Evolutionary conservation across 2,113 vertebrate species (phyloP).

Genomic region (Rhinoderma darwinii): DNA sequence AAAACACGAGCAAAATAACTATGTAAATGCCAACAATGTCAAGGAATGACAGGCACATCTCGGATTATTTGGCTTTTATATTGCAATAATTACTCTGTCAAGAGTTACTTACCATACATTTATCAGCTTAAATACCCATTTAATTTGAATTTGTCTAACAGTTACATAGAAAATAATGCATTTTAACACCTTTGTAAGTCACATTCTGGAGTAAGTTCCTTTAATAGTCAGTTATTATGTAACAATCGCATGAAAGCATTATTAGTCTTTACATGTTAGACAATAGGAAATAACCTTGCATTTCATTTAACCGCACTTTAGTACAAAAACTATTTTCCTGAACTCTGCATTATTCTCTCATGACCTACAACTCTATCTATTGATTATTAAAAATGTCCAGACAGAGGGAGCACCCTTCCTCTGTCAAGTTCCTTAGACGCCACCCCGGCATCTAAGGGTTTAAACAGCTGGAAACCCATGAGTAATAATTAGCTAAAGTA

Average conservation of each 20-base stretch:
- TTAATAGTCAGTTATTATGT: constrained; percentile 84
- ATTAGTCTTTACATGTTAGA: constrained; percentile 80
- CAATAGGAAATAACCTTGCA: constrained; percentile 73
- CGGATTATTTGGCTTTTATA: constrained; percentile 71
- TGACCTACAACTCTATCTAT: too few species aligned
- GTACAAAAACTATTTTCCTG: constrained; percentile 53
- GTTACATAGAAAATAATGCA: constrained; percentile 81
- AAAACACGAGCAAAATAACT: constrained; percentile 46
- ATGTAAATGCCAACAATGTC: constrained; percentile 53
- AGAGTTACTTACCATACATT: constrained; percentile 82
- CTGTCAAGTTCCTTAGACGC: too few species aligned
- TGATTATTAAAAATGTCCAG: too few species aligned
- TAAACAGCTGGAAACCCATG: too few species aligned
- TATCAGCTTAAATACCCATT: constrained; percentile 79
- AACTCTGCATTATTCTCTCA: neutral
- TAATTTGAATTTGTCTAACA: constrained; percentile 82
- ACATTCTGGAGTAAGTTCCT: constrained; percentile 77
- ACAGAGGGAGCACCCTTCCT: too few species aligned
- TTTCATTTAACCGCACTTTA: constrained; percentile 73
- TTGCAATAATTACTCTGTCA: constrained; percentile 81
- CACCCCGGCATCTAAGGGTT: too few species aligned
- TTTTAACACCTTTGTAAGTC: constrained; percentile 73
- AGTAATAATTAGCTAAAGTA: too few species aligned
- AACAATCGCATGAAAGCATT: constrained; percentile 81
- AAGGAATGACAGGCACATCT: constrained; percentile 68